Evolutionary conservation across 2,888 invertebrate species (phyloP).

Genomic region (Drosophila putrida): DNA sequence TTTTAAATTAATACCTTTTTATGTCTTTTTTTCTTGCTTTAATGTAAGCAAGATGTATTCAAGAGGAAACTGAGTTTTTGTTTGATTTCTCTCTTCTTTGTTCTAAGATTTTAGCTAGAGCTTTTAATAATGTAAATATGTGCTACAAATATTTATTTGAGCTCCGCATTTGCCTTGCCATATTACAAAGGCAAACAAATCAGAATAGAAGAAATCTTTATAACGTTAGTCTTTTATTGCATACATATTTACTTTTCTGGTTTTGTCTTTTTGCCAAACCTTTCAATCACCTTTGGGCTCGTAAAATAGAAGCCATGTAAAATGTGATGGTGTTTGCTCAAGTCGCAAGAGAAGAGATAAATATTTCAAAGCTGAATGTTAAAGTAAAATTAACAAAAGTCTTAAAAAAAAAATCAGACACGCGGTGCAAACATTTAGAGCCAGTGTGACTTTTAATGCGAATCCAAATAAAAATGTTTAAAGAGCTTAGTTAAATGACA

Average conservation of each 20-base stretch:
- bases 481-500: constrained; percentile 30
- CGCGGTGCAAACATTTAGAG: constrained; percentile 33
- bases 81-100: background rate
- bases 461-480: constrained; percentile 35
- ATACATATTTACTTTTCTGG: constrained; percentile 20
- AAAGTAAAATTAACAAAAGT: constrained; percentile 24
- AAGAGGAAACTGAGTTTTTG: background rate
- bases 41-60: background rate
- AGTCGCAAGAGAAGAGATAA: constrained; percentile 39
- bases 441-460: constrained; percentile 47
- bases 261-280: constrained; percentile 34
- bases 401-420: constrained; percentile 19
- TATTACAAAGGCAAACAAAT: constrained; percentile 52
- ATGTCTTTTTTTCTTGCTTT: background rate
- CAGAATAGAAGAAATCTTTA: constrained; percentile 42
- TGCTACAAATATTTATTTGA: constrained; percentile 51
- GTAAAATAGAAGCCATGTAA: constrained; percentile 33
- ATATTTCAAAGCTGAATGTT: constrained; percentile 34
- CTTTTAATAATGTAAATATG: constrained; percentile 42
- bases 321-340: constrained; percentile 47
- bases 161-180: constrained; percentile 36
- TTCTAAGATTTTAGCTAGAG: background rate
- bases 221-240: constrained; percentile 25
- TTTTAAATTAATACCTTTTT: too few species aligned
- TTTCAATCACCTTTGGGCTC: constrained; percentile 45